Percentiles rank a stretch among this genome's conserved stretches.
Evolutionary conservation across 2,797 vertebrate species (phyloP).

Genomic region (Oreortyx pictus): DNA sequence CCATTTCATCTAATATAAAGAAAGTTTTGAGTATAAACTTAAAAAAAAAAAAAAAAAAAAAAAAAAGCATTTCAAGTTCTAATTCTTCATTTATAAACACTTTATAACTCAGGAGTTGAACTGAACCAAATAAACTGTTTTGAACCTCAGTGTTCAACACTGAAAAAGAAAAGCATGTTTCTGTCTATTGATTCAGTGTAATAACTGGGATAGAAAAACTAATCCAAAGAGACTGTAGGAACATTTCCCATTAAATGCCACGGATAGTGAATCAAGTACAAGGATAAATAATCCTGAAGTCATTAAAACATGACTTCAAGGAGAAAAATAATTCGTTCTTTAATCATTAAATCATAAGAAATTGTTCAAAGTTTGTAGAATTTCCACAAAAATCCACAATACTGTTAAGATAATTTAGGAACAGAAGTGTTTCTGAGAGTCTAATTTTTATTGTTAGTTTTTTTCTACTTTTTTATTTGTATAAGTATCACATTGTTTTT

Average conservation of each 20-base stretch:
- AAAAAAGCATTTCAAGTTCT: too few species aligned
- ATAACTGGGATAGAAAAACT: not conserved
- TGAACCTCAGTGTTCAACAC: not conserved
- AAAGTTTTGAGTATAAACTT: not conserved
- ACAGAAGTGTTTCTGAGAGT: not conserved
- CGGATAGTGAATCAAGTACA: not conserved
- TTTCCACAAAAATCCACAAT: not conserved
- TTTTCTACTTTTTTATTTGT: not conserved
- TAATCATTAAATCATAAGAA: not conserved
- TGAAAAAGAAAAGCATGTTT: not conserved
- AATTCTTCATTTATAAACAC: not conserved
- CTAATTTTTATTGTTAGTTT: not conserved
- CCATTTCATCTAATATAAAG: not conserved
- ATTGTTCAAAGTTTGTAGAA: accelerated
- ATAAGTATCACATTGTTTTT: accelerated
- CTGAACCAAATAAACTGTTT: not conserved
- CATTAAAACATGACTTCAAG: not conserved
- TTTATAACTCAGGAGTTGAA: not conserved
- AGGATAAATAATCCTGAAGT: not conserved
- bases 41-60: too few species aligned
- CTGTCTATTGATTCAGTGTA: not conserved
- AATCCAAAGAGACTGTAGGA: not conserved
- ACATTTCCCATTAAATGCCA: not conserved
- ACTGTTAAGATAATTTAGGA: not conserved
- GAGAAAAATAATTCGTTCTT: not conserved